Evolutionary conservation across 2,797 vertebrate species (phyloP).

Genomic region (Melanotaenia maccullochi): DNA sequence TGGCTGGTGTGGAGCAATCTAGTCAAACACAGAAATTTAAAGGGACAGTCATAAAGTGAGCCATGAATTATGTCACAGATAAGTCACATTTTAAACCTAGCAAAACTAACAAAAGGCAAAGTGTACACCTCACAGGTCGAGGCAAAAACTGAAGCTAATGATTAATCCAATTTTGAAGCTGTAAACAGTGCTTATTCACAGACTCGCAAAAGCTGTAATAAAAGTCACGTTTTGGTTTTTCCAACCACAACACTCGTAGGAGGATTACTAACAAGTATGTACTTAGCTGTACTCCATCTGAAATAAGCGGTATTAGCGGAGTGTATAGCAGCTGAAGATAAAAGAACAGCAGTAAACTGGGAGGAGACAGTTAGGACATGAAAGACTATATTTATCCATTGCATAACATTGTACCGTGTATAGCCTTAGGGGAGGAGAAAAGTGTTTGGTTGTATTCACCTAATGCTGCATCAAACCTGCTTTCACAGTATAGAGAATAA

Average conservation of each 20-base stretch:
- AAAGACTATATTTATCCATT: slow-evolving; percentile 75
- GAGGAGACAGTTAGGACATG: slow-evolving; percentile 67
- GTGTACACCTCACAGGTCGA: neutral
- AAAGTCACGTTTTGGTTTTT: slow-evolving; percentile 35
- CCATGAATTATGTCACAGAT: neutral
- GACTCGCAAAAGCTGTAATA: slow-evolving; percentile 21
- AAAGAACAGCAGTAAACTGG: slow-evolving; percentile 59
- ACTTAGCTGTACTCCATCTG: slow-evolving; percentile 60
- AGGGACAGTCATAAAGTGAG: neutral
- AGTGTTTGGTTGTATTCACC: slow-evolving; percentile 60
- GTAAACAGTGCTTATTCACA: slow-evolving; percentile 1
- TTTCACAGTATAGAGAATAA: slow-evolving; percentile 14
- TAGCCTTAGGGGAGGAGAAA: slow-evolving; percentile 62
- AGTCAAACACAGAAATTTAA: slow-evolving; percentile 16
- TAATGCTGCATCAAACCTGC: slow-evolving; percentile 53
- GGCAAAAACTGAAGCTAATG: neutral
- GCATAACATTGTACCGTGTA: slow-evolving; percentile 66
- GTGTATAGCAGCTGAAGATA: slow-evolving; percentile 56
- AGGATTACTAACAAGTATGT: slow-evolving; percentile 54
- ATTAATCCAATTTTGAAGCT: too few relatives aligned
- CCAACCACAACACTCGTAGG: slow-evolving; percentile 26
- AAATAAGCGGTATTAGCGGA: slow-evolving; percentile 58
- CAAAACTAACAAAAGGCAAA: slow-evolving; percentile 3
- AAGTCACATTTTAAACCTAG: neutral
- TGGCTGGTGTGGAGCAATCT: slow-evolving; percentile 91